Conservation (phyloP, 2,888 invertebrate genomes). For the Sicus ferrugineus region DNA sequence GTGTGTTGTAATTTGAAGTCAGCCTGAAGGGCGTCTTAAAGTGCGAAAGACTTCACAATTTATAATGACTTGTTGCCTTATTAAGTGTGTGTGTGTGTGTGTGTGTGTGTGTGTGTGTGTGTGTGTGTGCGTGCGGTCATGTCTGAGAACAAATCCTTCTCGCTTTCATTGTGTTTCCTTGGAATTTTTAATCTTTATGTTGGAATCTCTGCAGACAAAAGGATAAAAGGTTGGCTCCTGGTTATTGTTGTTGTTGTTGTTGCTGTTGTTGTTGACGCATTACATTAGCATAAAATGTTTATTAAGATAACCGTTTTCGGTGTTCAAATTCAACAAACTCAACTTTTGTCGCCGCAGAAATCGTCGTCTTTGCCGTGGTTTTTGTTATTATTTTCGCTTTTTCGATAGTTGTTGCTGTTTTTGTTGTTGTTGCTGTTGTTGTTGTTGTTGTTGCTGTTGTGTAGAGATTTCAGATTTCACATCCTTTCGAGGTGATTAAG, state of each 20-base stretch:
- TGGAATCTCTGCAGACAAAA: slow-evolving; percentile 16
- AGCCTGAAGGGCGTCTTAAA: no score
- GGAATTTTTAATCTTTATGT: slow-evolving; percentile 28
- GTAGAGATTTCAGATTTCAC: no score
- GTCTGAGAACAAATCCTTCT: not conserved
- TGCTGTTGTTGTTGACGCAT: slow-evolving; percentile 18
- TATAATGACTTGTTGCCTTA: not conserved
- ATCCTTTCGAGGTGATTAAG: no score
- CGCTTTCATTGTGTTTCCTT: slow-evolving; percentile 1
- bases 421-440: slow-evolving; percentile 31
- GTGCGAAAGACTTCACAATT: no score
- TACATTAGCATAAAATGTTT: no score
- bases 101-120: not conserved
- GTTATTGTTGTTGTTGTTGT: slow-evolving; percentile 15
- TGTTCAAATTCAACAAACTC: slow-evolving; percentile 47
- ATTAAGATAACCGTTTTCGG: slow-evolving; percentile 55
- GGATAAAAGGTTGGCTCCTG: slow-evolving; percentile 8
- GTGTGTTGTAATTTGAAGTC: no score
- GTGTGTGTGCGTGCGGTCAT: not conserved
- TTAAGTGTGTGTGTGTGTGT: not conserved
- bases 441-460: not conserved
- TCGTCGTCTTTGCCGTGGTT: slow-evolving; percentile 32
- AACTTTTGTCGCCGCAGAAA: no score
- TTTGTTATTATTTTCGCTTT: no score
- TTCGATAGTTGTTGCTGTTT: slow-evolving; percentile 12